A percentile compares a stretch with the other conserved stretches of the same genome.
These are phyloP conservation scores for Drosophila falleni DNA, from an alignment of 2,888 invertebrate genomes.

Conservation along the genomic window DNA sequence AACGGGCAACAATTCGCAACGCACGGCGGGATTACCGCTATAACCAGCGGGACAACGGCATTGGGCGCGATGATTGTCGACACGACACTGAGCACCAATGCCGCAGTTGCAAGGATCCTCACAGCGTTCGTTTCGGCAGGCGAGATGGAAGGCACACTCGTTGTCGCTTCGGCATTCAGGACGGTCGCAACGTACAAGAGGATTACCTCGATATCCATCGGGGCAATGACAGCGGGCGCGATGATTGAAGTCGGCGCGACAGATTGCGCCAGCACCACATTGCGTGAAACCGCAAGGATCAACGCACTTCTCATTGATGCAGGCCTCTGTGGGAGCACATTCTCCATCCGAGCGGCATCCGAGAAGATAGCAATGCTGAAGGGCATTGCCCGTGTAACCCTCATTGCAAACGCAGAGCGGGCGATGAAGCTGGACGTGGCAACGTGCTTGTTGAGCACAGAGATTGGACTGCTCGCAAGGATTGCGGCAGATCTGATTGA, in stretches of 20 bases:
- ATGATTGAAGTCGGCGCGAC: constrained; percentile 91
- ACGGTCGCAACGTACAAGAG: constrained; percentile 91
- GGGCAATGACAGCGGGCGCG: constrained; percentile 92
- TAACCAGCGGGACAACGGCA: constrained; percentile 94
- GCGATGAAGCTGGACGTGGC: constrained; percentile 91
- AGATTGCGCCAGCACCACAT: constrained; percentile 92
- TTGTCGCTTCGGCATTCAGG: constrained; percentile 91
- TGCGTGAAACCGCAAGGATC: constrained; percentile 92
- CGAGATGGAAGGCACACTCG: constrained; percentile 92
- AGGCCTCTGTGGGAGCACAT: constrained; percentile 92
- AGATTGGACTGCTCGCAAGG: constrained; percentile 90
- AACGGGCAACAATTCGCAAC: constrained; percentile 88
- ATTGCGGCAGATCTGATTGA: constrained; percentile 90
- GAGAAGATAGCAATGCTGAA: constrained; percentile 91
- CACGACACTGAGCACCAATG: constrained; percentile 91
- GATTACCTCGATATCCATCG: constrained; percentile 91
- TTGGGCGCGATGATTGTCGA: constrained; percentile 90
- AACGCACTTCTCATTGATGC: constrained; percentile 92
- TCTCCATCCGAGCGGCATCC: constrained; percentile 95
- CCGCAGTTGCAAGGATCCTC: constrained; percentile 94
- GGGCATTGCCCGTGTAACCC: constrained; percentile 93
- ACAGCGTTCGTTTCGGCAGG: constrained; percentile 92
- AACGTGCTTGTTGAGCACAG: constrained; percentile 92
- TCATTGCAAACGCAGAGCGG: constrained; percentile 93
- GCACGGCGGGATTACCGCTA: constrained; percentile 90